Evolutionary conservation across 2,113 vertebrate species (phyloP), one percentile per base, ranked within the genome.

Genomic region (Embiotoca jacksoni): DNA sequence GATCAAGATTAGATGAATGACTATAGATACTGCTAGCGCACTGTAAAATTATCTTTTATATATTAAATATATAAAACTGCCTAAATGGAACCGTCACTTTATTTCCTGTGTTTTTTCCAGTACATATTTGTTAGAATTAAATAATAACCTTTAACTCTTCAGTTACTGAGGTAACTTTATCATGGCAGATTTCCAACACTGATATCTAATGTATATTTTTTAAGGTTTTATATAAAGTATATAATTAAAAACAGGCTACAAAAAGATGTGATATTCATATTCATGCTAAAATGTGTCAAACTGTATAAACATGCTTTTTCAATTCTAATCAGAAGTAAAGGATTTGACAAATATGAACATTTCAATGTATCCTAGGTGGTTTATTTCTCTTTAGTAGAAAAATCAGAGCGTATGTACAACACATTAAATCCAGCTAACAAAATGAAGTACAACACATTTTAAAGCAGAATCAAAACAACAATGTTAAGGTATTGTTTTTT

Each of bases 401-500:
- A 23, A 23, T 23, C 23, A 23, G 30, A 1, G 62, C 57, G 1
- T 55, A 44, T 41, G 16, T 11, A 16, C 7, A 56, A 60, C 33
- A 31, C 5, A 59, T 68, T n/a, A 11, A 8, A 62, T 61, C 36
- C 33, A 58, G 8, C 30, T 62, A 49, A 37, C 35, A 32, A 57
- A 30, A 52, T 33, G 2, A 50, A 59, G 44, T n/a, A 6, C n/a
- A 73, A 10, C 35, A 36, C 37, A 46, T n/a, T 11, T n/a, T 32
- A 53, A 75, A 62, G 56, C 0, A 47, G 36, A 37, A 39, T 44
- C 53, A 60, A 69, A 57, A 15, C 9, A 7, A 47, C 9, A 60
- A 53, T 50, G 44, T 63, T 35, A 46, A 49, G 16, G 52, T 58
- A 15, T 69, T 81, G 58, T 83, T 72, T 15, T 67, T 49, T 32